Evolutionary conservation across 2,113 vertebrate species (phyloP), one percentile per base, ranked within the genome.

Genomic region (Lucifuga dentata): DNA sequence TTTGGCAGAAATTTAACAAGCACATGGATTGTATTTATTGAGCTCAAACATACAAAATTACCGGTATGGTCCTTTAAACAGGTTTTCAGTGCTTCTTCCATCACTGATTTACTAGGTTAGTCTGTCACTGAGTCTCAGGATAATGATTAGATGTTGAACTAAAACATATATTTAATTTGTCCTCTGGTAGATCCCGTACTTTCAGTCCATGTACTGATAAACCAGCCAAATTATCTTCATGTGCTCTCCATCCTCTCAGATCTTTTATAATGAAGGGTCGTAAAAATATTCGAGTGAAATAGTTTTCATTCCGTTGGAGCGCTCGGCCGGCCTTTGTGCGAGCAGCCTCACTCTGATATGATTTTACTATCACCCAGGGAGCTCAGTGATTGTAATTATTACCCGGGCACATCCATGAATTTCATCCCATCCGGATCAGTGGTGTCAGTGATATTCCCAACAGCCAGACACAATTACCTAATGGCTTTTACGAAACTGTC

Each of bases 381-480:
- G 41, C 43, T 40, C 41, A 80, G 71, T 73, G 68, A 76, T 61
- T 61, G 65, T 62, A 76, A 77, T 84, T 76, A 84, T 76, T 71
- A 76, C 64, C 64, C 57, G 46, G 81, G 74, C 59, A 63, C 64
- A 43, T 49, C 46, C 15, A 66, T 81, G 66, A 72, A 72, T 80
- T 61, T 24, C 11, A 61, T 68, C 32, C 40, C 59, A 64, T 59
- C 69, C 11, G 15, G 49, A 83, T 65, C 45, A 43, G 66, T 44
- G 39, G 35, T 75, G 80, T 64, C 66, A 61, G 40, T 39, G 8
- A 53, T 66, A 80, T 80, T 81, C 59, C 61, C 32, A 51, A 68
- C 57, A 49, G 61, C 50, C 50, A 46, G 48, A 40, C 16, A 45
- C 74, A 73, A 69, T 81, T 69, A 83, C 50, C 69, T 72, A 72